A percentile compares a stretch with the other conserved stretches of the same genome.
Evolutionary conservation across 2,113 vertebrate genomes (phyloP).

Genomic region (Xiphorhynchus elegans): DNA sequence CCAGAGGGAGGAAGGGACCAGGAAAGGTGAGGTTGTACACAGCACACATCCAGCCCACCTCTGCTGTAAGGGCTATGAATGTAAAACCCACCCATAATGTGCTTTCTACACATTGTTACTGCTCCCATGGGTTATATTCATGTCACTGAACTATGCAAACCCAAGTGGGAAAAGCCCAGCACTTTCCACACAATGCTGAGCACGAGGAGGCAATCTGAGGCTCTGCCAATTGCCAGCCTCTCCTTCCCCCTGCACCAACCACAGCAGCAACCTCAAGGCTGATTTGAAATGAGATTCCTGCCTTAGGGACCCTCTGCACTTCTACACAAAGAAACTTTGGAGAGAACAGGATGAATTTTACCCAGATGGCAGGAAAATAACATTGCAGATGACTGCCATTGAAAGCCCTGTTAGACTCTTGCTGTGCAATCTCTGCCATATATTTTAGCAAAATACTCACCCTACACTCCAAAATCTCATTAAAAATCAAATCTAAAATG

Average conservation of each 20-base stretch:
- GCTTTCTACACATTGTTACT: not conserved
- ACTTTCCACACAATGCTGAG: accelerated
- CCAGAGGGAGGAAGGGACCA: accelerated
- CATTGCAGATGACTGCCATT: not conserved
- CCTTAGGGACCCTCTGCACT: not conserved
- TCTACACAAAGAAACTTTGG: not conserved
- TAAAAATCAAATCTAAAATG: slow-evolving; percentile 48
- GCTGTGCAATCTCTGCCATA: slow-evolving; percentile 7
- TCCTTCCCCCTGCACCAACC: not conserved
- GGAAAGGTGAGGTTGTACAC: not conserved
- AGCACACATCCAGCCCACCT: not conserved
- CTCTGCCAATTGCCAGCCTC: not conserved
- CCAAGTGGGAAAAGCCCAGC: not conserved
- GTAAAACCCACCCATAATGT: not conserved
- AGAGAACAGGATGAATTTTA: not conserved
- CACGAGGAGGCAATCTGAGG: not conserved
- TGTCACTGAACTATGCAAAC: not conserved
- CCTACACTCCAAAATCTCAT: slow-evolving; percentile 43
- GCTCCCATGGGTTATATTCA: not conserved
- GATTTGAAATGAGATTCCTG: not conserved
- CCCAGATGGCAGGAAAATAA: slow-evolving; percentile 42
- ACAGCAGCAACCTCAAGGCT: not conserved
- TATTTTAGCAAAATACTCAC: slow-evolving; percentile 37
- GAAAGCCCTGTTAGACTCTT: slow-evolving; percentile 7
- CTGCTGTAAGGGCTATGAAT: accelerated